Base-by-base conservation (phyloP, 2,113 vertebrate species). In the Tragelaphus imberbis region DNA sequence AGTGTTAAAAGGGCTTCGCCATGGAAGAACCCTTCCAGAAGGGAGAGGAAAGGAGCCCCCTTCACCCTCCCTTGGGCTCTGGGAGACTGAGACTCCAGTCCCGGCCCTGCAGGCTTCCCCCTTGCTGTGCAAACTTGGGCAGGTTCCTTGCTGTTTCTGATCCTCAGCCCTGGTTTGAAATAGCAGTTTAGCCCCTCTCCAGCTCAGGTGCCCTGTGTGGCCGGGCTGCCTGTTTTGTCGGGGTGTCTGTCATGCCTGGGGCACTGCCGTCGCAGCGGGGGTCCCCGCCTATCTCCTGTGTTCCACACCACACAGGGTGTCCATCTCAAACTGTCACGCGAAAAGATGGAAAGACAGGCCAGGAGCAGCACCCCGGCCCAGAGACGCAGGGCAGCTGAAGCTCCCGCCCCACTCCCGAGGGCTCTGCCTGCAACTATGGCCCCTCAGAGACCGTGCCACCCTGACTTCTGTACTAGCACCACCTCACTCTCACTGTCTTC, bases 91-190 rank as follows among this genome's bases (percentile, higher is more conserved):
- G 55, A n/a, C 77, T 79, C 44, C 61, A 6, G 21, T 28, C 23
- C 80, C 44, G 49, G n/a, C 68, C 56, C 77, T 85, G 44, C 27
- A 3, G 59, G 53, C 84, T 65, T 96, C 68, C 33, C 6, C 44
- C 44, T 47, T 58, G 90, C 77, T 68, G 28, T 61, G 85, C 51
- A 68, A 0, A 63, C 56, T 28, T 47, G 71, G 80, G n/a, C 49
- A 53, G 30, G 51, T 80, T 82, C 53, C 88, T 85, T 77, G 58
- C 59, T 23, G 5, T 77, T 63, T 97, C 90, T 95, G 92, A 90
- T 77, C 56, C 61, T 91, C 17, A 0, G 8, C 11, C 44, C 44
- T 65, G 16, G 1, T 58, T 51, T 61, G 80, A 51, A 77, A 33
- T 44, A 33, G 14, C 14, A 40, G 53, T n/a, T 28, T 13, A 49